These are phyloP conservation scores for Apodemus speciosus DNA, from an alignment of 2,113 vertebrate species.

Conservation along the genomic window DNA sequence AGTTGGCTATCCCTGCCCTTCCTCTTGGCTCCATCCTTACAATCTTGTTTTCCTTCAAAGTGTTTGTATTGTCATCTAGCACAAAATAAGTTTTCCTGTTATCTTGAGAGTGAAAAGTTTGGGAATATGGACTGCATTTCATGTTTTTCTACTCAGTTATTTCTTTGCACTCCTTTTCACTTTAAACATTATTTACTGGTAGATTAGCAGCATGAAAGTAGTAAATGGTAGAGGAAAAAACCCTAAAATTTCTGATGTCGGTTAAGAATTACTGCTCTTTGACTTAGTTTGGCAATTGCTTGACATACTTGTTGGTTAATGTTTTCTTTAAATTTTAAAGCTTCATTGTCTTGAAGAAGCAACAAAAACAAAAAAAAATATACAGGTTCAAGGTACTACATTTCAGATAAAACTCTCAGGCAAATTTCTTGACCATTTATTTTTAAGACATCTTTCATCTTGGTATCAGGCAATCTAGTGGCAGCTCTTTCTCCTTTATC, in stretches of 20 bases:
- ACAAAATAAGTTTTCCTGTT: not conserved
- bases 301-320: not conserved
- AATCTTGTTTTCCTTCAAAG: constrained; percentile 31
- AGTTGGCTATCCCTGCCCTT: not conserved
- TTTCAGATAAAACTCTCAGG: constrained; percentile 4
- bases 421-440: constrained; percentile 14
- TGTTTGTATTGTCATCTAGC: constrained; percentile 39
- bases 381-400: constrained; percentile 42
- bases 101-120: constrained; percentile 17
- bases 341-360: constrained; percentile 50
- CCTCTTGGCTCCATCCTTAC: constrained; percentile 27
- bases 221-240: not conserved
- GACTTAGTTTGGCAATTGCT: constrained; percentile 11
- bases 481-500: constrained; percentile 35
- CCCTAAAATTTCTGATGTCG: constrained; percentile 46
- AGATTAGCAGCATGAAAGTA: not conserved
- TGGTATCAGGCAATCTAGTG: constrained; percentile 7
- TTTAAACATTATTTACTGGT: constrained; percentile 43
- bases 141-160: not conserved
- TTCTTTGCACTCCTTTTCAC: not conserved
- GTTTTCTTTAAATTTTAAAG: constrained; percentile 60
- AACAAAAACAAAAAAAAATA: constrained; percentile 24
- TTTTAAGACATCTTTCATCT: constrained; percentile 56
- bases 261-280: constrained; percentile 37
- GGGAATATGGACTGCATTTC: constrained; percentile 14